Base-by-base conservation (phyloP, 2,797 vertebrate species). In the Siniperca obscura region DNA sequence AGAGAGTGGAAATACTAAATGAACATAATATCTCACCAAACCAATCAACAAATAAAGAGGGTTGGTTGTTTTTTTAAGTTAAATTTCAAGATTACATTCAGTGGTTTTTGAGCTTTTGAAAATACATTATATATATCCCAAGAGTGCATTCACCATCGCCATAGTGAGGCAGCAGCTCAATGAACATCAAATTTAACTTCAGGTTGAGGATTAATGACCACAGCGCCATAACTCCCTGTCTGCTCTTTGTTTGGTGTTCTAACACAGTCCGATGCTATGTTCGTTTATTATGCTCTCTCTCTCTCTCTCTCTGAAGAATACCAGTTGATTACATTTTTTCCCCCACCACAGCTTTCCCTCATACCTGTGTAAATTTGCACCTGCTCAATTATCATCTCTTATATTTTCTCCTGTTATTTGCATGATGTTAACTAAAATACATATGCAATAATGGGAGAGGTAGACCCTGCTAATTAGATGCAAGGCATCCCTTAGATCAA, bases 201-300 rank as follows among this genome's bases (percentile, higher is more conserved):
- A 82, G 50, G 25, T 60, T 36, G 50, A 78, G 27, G 69, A 86
- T 59, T 72, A 73, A 73, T 73, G 36, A 84, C 55, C 70, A 64
- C 44, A 68, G 80, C 80, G 55, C 14, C 56, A 48, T 3, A 30
- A 73, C 36, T 84, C 66, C 73, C 67, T 69, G 67, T 76, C 70
- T 74, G 72, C 74, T 82, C 46, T 62, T 69, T 85, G 59, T 76
- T 64, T 71, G 67, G 1, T 12, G 38, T 22, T 79, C 38, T 22
- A 74, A 80, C 61, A 60, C 52, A 61, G 56, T 61, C 73, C 56
- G 53, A 70, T 70, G n/a, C 59, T 57, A 21, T 74, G 46, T 85
- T 86, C 12, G n/a, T 74, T 81, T 76, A 83, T 50, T 72, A 65
- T 19, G 57, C 69, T 68, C 72, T 61, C 55, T 21, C 72, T n/a